Percentiles rank a stretch among this genome's conserved stretches.
Evolutionary conservation across 2,888 invertebrate genomes (phyloP).

Genomic region (Drosophila kuntzei): DNA sequence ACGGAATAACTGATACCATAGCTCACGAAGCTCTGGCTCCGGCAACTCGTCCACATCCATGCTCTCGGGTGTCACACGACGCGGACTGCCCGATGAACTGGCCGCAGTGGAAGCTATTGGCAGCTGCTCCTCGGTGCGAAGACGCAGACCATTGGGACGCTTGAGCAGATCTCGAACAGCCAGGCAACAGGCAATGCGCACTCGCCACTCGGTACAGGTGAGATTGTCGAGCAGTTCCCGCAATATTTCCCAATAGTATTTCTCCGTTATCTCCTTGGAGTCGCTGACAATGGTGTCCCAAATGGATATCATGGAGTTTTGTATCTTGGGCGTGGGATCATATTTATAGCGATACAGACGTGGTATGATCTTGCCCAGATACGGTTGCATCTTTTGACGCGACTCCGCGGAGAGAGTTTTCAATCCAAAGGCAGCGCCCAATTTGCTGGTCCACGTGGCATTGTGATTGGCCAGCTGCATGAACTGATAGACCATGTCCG

Average conservation of each 20-base stretch:
- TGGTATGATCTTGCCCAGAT: slow-evolving; percentile 94
- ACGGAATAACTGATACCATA: slow-evolving; percentile 93
- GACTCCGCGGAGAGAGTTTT: slow-evolving; percentile 94
- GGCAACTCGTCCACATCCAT: slow-evolving; percentile 81
- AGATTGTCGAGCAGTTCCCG: slow-evolving; percentile 92
- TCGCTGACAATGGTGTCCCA: slow-evolving; percentile 96
- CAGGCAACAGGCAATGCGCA: slow-evolving; percentile 95
- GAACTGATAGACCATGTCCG: slow-evolving; percentile 97
- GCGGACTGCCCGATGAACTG: slow-evolving; percentile 11
- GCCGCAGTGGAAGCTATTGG: slow-evolving; percentile 2
- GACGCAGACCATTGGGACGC: slow-evolving; percentile 86
- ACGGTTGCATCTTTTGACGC: slow-evolving; percentile 92
- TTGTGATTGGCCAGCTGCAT: slow-evolving; percentile 98
- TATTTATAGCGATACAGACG: slow-evolving; percentile 93
- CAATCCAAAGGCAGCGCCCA: slow-evolving; percentile 97
- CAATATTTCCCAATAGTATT: slow-evolving; percentile 86
- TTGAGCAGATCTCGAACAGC: slow-evolving; percentile 94
- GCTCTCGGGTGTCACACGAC: slow-evolving; percentile 38
- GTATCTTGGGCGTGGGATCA: slow-evolving; percentile 96
- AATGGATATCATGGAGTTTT: slow-evolving; percentile 96
- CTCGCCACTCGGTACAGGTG: slow-evolving; percentile 94
- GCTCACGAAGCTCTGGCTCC: slow-evolving; percentile 84
- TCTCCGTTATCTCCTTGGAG: slow-evolving; percentile 91
- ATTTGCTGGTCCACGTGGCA: slow-evolving; percentile 96
- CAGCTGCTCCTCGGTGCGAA: slow-evolving; percentile 80